Conservation (phyloP, 2,888 invertebrate species). For the Caenorhabditis uteleia region DNA sequence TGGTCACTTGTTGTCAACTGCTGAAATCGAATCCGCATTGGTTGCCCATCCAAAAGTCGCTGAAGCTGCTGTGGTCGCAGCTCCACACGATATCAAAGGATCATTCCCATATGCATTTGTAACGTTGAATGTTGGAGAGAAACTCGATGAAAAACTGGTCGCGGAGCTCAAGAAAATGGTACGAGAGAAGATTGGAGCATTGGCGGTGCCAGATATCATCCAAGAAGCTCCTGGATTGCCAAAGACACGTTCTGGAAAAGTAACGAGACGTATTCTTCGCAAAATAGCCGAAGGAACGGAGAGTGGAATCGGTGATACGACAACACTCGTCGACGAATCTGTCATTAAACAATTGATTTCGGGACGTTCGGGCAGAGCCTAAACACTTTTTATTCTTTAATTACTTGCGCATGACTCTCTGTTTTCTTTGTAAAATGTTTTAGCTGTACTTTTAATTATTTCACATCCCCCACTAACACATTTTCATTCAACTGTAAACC, state of each 20-base stretch:
- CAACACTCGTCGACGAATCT: conserved; percentile 84
- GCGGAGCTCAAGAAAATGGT: conserved; percentile 73
- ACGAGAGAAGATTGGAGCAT: conserved; percentile 88
- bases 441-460: too few relatives aligned
- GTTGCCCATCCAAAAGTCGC: conserved; percentile 74
- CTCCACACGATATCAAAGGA: conserved; percentile 92
- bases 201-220: conserved; percentile 91
- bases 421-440: too few relatives aligned
- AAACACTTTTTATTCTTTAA: too few relatives aligned
- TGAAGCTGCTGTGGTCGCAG: conserved; percentile 94
- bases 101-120: conserved; percentile 97
- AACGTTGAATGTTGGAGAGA: conserved; percentile 77
- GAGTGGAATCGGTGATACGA: conserved; percentile 85
- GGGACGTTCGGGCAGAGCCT: conserved; percentile 41
- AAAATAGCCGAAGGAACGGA: conserved; percentile 88
- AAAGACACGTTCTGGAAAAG: conserved; percentile 83
- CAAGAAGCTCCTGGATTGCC: conserved; percentile 92
- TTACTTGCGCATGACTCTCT: not conserved
- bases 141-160: conserved; percentile 30
- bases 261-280: conserved; percentile 91
- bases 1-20: conserved; percentile 95
- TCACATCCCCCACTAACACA: too few relatives aligned
- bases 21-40: conserved; percentile 79
- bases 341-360: conserved; percentile 62
- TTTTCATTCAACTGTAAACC: too few relatives aligned